Conservation (phyloP, 1,140 invertebrate species). For the Drosophila littoralis region DNA sequence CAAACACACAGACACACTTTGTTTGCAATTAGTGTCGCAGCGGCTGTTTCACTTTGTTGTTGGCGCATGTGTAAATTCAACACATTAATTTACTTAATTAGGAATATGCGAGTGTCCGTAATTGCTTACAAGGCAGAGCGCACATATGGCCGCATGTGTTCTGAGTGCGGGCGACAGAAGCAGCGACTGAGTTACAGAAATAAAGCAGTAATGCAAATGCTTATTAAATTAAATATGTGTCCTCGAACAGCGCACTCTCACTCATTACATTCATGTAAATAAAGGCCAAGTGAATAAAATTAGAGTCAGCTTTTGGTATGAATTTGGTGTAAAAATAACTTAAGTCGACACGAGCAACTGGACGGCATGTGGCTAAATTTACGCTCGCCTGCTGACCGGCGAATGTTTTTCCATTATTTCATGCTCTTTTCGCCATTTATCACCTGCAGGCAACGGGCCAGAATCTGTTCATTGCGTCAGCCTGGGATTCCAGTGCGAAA, state of each 20-base stretch:
- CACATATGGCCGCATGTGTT: slow-evolving; percentile 70
- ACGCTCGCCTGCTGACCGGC: slow-evolving; percentile 56
- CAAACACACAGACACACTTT: slow-evolving; percentile 46
- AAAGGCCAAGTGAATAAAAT: slow-evolving; percentile 9
- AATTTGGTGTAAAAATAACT: slow-evolving; percentile 6
- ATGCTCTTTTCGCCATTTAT: slow-evolving; percentile 75
- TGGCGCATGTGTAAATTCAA: slow-evolving; percentile 68
- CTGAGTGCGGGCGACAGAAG: slow-evolving; percentile 28
- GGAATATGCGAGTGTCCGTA: slow-evolving; percentile 73
- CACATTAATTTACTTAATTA: slow-evolving; percentile 81
- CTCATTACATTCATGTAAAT: slow-evolving; percentile 55
- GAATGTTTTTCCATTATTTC: slow-evolving; percentile 80
- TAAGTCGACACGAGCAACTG: slow-evolving; percentile 13
- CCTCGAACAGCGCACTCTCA: slow-evolving; percentile 11
- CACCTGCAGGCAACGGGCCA: slow-evolving; percentile 60
- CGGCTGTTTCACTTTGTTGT: slow-evolving; percentile 77
- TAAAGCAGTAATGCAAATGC: slow-evolving; percentile 60
- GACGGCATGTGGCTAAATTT: slow-evolving; percentile 46
- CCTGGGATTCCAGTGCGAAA: slow-evolving; percentile 40
- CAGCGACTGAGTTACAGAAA: slow-evolving; percentile 32
- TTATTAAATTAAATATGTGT: slow-evolving; percentile 81
- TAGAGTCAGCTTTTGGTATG: not conserved
- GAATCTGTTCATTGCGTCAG: not conserved
- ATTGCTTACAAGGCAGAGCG: slow-evolving; percentile 70
- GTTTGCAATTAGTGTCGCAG: slow-evolving; percentile 81